Evolutionary conservation across 1,140 invertebrate genomes (phyloP), one percentile per base, ranked within the genome.

Genomic region (Caenorhabditis latens): DNA sequence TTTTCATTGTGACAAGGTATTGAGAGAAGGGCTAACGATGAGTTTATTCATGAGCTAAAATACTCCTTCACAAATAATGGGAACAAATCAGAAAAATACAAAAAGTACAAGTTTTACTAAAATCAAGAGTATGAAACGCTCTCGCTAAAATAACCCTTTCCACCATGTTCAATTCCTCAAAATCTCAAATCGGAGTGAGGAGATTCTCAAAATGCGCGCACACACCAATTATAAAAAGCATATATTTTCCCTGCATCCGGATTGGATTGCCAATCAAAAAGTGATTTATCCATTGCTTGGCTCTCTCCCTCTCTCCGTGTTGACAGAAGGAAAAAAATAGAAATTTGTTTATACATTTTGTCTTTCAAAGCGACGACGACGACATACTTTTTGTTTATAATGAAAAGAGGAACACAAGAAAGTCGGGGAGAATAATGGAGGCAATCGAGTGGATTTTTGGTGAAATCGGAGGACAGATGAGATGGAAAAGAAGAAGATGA

Each of bases 301-400:
- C 2, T 32, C 8, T 40, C 32, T 42, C 40, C 32, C 32, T 40
- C 4, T 40, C 32, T 16, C 8, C 32, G n/a, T 61, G 57, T 16
- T n/a, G 50, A 53, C 0, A 2, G 4, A 14, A 19, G 61, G 24
- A 21, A 14, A 67, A 67, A 67, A 40, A 4, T 40, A 42, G 4
- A 67, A 42, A 42, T 67, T 42, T 67, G 63, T 42, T 67, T 67
- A 67, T 67, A 53, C 50, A 16, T 58, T 58, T n/a, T 58, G 57
- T 8, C 16, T 3, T 19, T 58, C n/a, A 8, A n/a, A 21, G 21
- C 16, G 57, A n/a, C n/a, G 21, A 21, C 16, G n/a, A 21, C 16
- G n/a, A 16, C 57, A 58, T n/a, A 21, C 57, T 13, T 13, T 58
- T 58, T 58, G 57, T 58, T 58, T 58, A 58, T 58, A 58, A 58